Conservation (phyloP, 2,113 vertebrate species). For the Procavia capensis region DNA sequence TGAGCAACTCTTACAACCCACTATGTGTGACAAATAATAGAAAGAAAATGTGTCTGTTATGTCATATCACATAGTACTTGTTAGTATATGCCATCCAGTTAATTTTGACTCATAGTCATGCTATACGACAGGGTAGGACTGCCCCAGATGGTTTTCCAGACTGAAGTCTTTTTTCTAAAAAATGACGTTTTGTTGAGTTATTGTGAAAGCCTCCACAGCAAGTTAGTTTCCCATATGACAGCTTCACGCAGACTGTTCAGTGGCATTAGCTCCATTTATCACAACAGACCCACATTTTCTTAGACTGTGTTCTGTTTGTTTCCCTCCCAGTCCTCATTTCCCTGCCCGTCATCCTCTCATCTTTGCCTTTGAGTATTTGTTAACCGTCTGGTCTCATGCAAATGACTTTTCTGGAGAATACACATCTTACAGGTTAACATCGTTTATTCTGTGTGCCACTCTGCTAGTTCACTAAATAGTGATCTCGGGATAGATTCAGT, state of each 20-base stretch:
- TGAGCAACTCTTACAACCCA: background rate
- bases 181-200: background rate
- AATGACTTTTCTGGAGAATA: background rate
- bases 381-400: background rate
- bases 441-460: background rate
- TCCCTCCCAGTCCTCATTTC: background rate
- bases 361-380: background rate
- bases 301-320: background rate
- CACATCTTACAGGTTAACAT: background rate
- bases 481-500: background rate
- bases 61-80: background rate
- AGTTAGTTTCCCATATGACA: background rate
- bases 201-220: background rate
- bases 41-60: background rate
- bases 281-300: background rate
- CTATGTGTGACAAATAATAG: constrained; percentile 27
- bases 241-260: background rate
- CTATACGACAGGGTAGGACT: background rate
- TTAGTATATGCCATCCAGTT: background rate
- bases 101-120: background rate
- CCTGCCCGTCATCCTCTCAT: background rate
- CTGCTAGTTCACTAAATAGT: background rate
- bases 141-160: background rate
- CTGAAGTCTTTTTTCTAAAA: background rate
- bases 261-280: background rate